These are phyloP conservation scores for Semotilus atromaculatus DNA, from an alignment of 2,797 vertebrate species.

Conservation along the genomic window DNA sequence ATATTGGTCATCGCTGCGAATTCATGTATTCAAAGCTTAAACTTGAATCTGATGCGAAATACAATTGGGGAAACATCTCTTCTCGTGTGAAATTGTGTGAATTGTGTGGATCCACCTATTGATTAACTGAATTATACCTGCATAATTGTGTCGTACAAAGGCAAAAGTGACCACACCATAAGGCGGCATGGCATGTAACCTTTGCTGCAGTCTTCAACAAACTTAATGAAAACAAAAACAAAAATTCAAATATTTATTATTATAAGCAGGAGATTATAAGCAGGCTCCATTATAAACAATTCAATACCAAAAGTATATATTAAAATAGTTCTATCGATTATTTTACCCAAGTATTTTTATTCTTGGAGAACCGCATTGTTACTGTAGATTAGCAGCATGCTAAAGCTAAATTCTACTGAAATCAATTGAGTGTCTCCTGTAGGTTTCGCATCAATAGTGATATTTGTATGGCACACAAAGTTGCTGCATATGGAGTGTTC, in stretches of 20 bases:
- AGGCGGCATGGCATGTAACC: not conserved
- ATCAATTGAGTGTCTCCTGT: not conserved
- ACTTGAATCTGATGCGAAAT: not conserved
- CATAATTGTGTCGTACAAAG: not conserved
- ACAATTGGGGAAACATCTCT: not conserved
- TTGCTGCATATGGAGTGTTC: not conserved
- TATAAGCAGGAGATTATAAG: too few relatives aligned
- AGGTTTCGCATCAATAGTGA: not conserved
- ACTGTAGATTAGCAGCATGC: too few relatives aligned
- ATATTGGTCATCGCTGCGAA: not conserved
- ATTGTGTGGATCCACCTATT: not conserved
- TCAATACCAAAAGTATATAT: too few relatives aligned
- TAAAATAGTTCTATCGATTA: too few relatives aligned
- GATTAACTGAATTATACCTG: not conserved
- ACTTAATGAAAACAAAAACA: not conserved
- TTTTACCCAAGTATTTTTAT: too few relatives aligned
- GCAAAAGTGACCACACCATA: not conserved
- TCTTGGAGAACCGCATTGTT: too few relatives aligned
- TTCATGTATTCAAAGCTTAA: not conserved
- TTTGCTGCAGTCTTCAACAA: not conserved
- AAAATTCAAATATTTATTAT: too few relatives aligned
- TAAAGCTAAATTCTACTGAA: too few relatives aligned
- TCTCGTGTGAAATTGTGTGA: not conserved
- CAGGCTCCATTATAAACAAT: too few relatives aligned
- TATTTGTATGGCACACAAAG: not conserved